These are phyloP conservation scores for Rhincodon typus DNA, from an alignment of 2,797 vertebrate genomes.

Conservation along the genomic window DNA sequence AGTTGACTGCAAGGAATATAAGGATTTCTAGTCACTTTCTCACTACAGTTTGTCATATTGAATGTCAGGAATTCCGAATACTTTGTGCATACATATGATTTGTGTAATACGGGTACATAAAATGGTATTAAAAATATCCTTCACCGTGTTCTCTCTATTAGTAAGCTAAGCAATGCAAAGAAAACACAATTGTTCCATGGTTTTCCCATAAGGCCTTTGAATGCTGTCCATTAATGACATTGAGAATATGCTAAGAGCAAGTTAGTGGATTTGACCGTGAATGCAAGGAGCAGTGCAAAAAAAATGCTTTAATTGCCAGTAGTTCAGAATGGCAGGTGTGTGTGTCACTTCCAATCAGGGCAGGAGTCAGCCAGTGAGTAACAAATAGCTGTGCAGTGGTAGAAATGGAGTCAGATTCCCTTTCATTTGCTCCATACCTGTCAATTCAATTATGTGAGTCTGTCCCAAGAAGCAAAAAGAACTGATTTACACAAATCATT, in stretches of 20 bases:
- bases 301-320: conserved; percentile 58
- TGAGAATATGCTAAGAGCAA: conserved; percentile 55
- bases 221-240: conserved; percentile 46
- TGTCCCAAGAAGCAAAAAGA: conserved; percentile 47
- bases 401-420: conserved; percentile 43
- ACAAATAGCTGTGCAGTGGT: conserved; percentile 45
- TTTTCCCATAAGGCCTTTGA: conserved; percentile 31
- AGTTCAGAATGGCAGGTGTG: conserved; percentile 68
- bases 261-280: conserved; percentile 28
- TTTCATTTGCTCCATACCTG: conserved; percentile 52
- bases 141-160: conserved; percentile 2
- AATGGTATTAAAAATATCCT: background rate
- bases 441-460: conserved; percentile 61
- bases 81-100: background rate
- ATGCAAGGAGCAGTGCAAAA: conserved; percentile 39
- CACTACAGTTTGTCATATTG: background rate
- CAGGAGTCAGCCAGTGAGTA: conserved; percentile 42
- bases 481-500: conserved; percentile 45
- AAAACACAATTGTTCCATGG: background rate
- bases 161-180: background rate
- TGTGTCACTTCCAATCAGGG: conserved; percentile 73
- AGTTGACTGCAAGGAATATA: background rate
- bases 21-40: background rate
- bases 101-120: background rate
- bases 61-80: background rate